Evolutionary conservation across 2,888 invertebrate species (phyloP), one percentile per base, ranked within the genome.

Genomic region (Xanthostigma xanthostigma): DNA sequence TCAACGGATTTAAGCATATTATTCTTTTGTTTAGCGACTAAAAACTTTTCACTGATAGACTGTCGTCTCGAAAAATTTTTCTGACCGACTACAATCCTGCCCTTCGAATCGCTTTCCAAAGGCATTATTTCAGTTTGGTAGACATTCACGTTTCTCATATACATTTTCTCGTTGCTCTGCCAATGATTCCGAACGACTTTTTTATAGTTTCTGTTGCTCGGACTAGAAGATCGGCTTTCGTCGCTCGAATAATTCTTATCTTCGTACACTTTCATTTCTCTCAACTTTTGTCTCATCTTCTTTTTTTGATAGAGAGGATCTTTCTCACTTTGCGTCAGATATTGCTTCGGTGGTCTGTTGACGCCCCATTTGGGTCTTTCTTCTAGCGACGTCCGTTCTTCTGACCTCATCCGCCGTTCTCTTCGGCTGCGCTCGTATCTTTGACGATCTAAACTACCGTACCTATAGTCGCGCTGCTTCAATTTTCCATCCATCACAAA

Each of bases 291-390:
- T 13, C 80, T 70, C 48, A 80, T 66, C 64, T 84, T 82, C 53
- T 79, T 70, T 60, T 80, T 76, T 63, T 81, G 80, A 58, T 87
- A 88, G 62, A 86, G 79, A 1, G 87, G 87, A 69, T 91, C 91
- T 59, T 90, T 85, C 63, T 91, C 91, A 60, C 90, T 90, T 66
- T 91, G 90, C 60, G 90, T 90, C 51, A 89, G 75, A 61, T 90
- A 91, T 58, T 87, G 81, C 9, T 84, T 84, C 27, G 81, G 80
- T 6, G 89, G 88, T 54, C 80, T 72, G 57, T 83, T 84, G 2
- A 79, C 84, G 40, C 82, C 78, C 86, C 86, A 81, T 66, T 86
- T 78, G 10, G 82, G 79, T 49, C 85, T 71, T 63, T 76, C 76
- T 60, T 76, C 76, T 65, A 76, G 73, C 62, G 74, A 72, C 49